Evolutionary conservation across 2,797 vertebrate species (phyloP).

Genomic region (Trachops cirrhosus): DNA sequence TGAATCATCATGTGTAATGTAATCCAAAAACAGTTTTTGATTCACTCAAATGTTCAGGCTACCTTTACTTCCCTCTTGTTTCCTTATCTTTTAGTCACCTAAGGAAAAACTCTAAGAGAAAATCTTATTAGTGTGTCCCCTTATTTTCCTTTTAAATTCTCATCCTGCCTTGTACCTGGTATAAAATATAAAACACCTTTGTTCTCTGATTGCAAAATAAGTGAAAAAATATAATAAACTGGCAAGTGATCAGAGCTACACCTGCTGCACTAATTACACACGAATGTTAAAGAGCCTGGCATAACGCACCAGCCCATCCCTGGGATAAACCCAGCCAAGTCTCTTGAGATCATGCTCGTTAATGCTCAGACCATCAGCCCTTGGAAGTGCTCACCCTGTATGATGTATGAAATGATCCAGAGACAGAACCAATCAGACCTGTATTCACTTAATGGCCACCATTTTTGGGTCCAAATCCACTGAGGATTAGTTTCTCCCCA

Average conservation of each 20-base stretch:
- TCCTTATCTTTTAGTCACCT: not conserved
- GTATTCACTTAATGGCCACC: not conserved
- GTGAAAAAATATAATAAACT: not conserved
- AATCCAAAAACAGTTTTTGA: not conserved
- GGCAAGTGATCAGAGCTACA: not conserved
- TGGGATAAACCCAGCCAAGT: not conserved
- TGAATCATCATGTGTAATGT: not conserved
- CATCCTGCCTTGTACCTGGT: not conserved
- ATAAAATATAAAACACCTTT: not conserved
- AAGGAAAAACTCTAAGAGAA: not conserved
- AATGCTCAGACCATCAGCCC: not conserved
- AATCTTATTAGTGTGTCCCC: not conserved
- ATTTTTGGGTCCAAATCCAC: not conserved
- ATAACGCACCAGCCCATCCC: accelerated
- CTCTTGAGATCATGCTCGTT: not conserved
- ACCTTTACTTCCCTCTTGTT: not conserved
- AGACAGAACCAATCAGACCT: not conserved
- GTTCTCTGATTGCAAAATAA: not conserved
- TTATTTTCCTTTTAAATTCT: not conserved
- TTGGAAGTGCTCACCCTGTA: not conserved
- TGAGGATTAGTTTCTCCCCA: not conserved
- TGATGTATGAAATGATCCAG: not conserved
- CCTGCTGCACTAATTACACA: not conserved
- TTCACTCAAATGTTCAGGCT: not conserved
- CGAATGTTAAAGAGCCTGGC: not conserved